Percentiles rank a stretch among this genome's conserved stretches.
Conservation (phyloP, 2,797 vertebrate genomes). For the Capromys pilorides region DNA sequence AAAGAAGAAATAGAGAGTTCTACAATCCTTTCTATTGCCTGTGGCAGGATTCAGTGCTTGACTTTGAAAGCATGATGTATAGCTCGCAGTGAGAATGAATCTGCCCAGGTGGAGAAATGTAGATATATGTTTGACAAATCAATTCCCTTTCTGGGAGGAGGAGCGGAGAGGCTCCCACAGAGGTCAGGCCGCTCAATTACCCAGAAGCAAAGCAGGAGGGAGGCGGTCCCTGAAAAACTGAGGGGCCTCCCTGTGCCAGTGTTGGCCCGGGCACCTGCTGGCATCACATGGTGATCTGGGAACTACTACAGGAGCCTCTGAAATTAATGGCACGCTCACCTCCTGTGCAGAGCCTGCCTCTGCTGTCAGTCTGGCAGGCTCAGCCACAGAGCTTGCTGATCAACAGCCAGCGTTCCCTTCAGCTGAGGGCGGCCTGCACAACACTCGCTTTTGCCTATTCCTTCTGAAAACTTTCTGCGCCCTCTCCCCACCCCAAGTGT, state of each 20-base stretch:
- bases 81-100: slow-evolving; percentile 62
- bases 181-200: slow-evolving; percentile 70
- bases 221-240: not conserved
- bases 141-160: slow-evolving; percentile 60
- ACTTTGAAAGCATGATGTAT: slow-evolving; percentile 65
- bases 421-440: not conserved
- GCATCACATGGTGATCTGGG: not conserved
- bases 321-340: slow-evolving; percentile 50
- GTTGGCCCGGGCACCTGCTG: not conserved
- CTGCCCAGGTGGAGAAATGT: not conserved
- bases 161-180: not conserved
- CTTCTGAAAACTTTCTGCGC: accelerated
- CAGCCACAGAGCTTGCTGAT: not conserved
- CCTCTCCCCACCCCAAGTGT: too few species aligned
- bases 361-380: not conserved
- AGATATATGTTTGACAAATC: slow-evolving; percentile 74
- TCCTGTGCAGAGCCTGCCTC: not conserved
- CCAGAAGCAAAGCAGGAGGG: slow-evolving; percentile 42
- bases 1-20: slow-evolving; percentile 69
- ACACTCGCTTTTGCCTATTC: not conserved
- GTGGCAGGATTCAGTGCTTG: slow-evolving; percentile 59
- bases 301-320: not conserved
- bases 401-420: not conserved
- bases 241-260: not conserved
- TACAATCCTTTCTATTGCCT: not conserved